A percentile compares a stretch with the other conserved stretches of the same genome.
Conservation (phyloP, 1,140 invertebrate species). For the Hermetia illucens region DNA sequence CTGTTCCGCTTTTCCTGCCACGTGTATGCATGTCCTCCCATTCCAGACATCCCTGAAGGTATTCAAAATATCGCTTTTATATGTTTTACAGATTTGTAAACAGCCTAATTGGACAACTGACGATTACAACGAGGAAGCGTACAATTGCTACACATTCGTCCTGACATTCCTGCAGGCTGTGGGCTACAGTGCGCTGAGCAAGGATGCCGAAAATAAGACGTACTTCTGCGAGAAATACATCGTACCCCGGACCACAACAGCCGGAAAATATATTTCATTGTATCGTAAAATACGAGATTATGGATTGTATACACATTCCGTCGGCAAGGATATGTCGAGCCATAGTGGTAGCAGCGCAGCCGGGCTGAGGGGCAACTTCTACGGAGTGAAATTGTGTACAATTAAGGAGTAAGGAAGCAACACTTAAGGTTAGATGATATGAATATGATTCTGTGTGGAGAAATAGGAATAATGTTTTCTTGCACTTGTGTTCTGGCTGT, state of each 20-base stretch:
- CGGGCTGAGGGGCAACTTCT: too few relatives aligned
- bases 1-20: too few relatives aligned
- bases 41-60: too few relatives aligned
- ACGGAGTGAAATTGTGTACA: too few relatives aligned
- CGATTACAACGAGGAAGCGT: conserved; percentile 52
- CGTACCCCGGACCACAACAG: conserved; percentile 53
- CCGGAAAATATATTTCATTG: conserved; percentile 66
- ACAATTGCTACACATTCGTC: conserved; percentile 72
- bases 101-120: conserved; percentile 48
- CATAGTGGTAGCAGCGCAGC: too few relatives aligned
- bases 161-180: conserved; percentile 53
- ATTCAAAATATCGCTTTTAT: background rate
- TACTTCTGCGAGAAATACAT: conserved; percentile 62
- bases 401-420: too few relatives aligned
- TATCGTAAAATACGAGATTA: conserved; percentile 48
- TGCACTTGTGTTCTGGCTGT: too few relatives aligned
- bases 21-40: too few relatives aligned
- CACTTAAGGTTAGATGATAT: too few relatives aligned
- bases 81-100: conserved; percentile 34
- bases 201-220: conserved; percentile 39
- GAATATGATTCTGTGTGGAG: too few relatives aligned
- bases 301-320: conserved; percentile 33
- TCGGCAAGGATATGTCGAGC: background rate
- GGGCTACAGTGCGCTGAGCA: conserved; percentile 43
- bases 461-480: too few relatives aligned